Evolutionary conservation across 2,797 vertebrate species (phyloP), one percentile per base, ranked within the genome.

Genomic region (Gymnoscopelus microlampas): DNA sequence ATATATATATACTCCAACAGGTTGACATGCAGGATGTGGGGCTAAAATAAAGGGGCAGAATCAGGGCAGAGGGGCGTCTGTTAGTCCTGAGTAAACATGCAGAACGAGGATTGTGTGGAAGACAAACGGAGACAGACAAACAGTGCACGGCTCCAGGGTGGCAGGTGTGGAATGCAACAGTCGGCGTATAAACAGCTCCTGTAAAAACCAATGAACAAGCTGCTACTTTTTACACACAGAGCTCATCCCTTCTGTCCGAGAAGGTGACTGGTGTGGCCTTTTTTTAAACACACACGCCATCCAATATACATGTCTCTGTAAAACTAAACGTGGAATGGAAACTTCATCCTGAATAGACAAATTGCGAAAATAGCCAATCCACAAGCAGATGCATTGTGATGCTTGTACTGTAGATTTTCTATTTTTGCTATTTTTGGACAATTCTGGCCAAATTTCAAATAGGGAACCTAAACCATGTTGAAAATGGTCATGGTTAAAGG

Each of bases 121-220:
- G 80, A 73, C 55, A 68, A 84, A 85, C 73, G 6, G 12, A n/a
- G 53, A 58, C 80, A 77, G 76, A 87, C 82, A 79, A 74, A 87
- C 82, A 85, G 53, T 48, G 73, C 74, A 67, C 76, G 85, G 78
- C 88, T 89, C 78, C 85, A 83, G 73, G 88, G 88, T 79, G 81
- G 84, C 89, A 89, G 89, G 87, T 87, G 89, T 85, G 88, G 89
- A 91, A 92, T 89, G 89, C 74, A 81, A 75, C 84, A 70, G 77
- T 69, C 62, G 63, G 66, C n/a, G 68, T 67, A 10, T 44, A 44
- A 7, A 26, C 71, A 69, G 59, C 59, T 81, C 70, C 73, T 70
- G 66, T 81, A 77, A 89, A 84, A 81, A 69, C 14, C n/a, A 62
- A 47, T 13, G 4, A 56, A 67, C 68, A 24, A 68, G 67, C 76